Percentiles rank a stretch among this genome's conserved stretches.
Evolutionary conservation across 2,888 invertebrate genomes (phyloP).

Genomic region (Leptogaster cylindrica): DNA sequence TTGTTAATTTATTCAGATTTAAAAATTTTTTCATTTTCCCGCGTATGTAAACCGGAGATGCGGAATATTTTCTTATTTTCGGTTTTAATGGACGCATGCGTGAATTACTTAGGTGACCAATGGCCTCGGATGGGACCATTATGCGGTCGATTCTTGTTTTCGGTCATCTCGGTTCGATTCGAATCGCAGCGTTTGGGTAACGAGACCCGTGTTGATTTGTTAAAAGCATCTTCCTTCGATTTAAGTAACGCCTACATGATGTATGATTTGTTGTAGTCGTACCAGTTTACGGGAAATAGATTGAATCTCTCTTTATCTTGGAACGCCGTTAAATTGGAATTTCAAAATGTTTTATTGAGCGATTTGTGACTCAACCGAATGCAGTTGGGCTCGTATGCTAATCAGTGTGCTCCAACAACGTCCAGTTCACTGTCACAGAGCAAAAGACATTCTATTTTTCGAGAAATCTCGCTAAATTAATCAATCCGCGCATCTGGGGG

Average conservation of each 20-base stretch:
- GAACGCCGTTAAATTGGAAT: slow-evolving; percentile 18
- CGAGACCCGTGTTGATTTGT: slow-evolving; percentile 8
- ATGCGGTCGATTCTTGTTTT: slow-evolving; percentile 12
- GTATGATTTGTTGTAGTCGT: slow-evolving; percentile 11
- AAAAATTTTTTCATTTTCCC: slow-evolving; percentile 15
- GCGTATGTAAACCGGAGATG: slow-evolving; percentile 33
- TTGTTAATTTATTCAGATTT: slow-evolving; percentile 57
- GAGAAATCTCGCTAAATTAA: slow-evolving; percentile 27
- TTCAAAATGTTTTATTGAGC: slow-evolving; percentile 26
- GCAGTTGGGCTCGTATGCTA: slow-evolving; percentile 36
- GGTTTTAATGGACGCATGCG: slow-evolving; percentile 21
- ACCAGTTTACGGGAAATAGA: not conserved
- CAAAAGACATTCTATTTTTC: slow-evolving; percentile 17
- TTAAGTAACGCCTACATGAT: slow-evolving; percentile 22
- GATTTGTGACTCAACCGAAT: slow-evolving; percentile 20
- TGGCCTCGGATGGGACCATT: slow-evolving; percentile 11
- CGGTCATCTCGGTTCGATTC: not conserved
- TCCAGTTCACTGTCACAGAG: not conserved
- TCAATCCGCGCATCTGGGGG: not conserved
- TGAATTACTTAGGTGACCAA: slow-evolving; percentile 29
- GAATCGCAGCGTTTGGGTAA: slow-evolving; percentile 7
- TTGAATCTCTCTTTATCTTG: slow-evolving; percentile 23
- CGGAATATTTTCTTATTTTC: slow-evolving; percentile 31
- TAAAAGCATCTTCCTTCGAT: slow-evolving; percentile 12
- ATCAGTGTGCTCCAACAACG: slow-evolving; percentile 5